A percentile compares a stretch with the other conserved stretches of the same genome.
phyloP scores from a whole-genome alignment of 2,113 vertebrate species.

The Lycaon pictus region DNA sequence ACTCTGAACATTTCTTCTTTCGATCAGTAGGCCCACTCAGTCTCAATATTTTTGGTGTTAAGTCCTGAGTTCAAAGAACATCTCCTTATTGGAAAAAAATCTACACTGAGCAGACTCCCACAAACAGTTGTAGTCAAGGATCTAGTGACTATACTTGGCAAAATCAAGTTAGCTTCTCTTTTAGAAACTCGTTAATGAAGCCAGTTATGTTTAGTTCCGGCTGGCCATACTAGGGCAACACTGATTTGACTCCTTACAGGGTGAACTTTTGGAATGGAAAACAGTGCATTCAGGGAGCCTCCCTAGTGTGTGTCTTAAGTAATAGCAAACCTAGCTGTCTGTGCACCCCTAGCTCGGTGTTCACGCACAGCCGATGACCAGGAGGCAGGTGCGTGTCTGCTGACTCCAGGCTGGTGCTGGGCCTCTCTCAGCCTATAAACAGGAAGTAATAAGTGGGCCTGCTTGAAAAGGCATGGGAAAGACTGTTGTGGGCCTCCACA shows the following conservation, averaged over 20 bases:
- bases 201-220: neutral
- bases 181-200: neutral
- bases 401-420: neutral
- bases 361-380: neutral
- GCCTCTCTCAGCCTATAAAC: neutral
- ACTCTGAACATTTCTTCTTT: neutral
- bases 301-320: neutral
- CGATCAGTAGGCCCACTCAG: neutral
- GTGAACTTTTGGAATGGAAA: neutral
- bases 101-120: neutral
- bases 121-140: neutral
- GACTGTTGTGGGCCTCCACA: neutral
- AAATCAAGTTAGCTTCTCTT: slow-evolving; percentile 31
- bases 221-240: neutral
- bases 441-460: neutral
- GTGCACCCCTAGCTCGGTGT: neutral
- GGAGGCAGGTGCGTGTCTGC: neutral
- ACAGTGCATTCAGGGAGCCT: neutral
- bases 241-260: neutral
- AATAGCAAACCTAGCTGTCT: neutral
- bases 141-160: slow-evolving; percentile 21
- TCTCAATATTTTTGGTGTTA: neutral
- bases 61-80: neutral
- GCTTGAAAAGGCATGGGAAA: neutral
- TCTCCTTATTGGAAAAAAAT: neutral